A percentile compares a stretch with the other conserved stretches of the same genome.
Evolutionary conservation across 2,113 vertebrate species (phyloP).

Genomic region (Guaruba guarouba): DNA sequence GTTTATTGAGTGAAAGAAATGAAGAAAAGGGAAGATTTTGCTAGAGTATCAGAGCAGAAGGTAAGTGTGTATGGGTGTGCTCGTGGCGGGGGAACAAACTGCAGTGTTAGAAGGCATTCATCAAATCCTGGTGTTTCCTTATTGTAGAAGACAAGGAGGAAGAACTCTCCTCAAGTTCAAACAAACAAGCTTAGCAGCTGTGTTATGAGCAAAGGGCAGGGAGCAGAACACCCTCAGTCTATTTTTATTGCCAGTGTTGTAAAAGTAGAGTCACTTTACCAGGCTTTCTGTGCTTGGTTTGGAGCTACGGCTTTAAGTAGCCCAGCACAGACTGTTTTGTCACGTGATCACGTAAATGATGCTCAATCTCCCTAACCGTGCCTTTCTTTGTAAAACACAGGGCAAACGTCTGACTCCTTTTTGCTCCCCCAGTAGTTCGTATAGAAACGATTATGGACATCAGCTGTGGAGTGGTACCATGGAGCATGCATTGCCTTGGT

Average conservation of each 20-base stretch:
- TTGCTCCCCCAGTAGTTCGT: not conserved
- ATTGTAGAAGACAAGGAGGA: not conserved
- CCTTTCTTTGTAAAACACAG: not conserved
- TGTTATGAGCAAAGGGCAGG: not conserved
- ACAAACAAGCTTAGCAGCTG: not conserved
- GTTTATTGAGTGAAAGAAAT: not conserved
- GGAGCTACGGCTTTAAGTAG: not conserved
- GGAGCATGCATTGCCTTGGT: not conserved
- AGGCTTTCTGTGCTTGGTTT: not conserved
- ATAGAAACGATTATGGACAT: rapidly evolving
- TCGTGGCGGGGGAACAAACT: not conserved
- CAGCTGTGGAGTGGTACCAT: not conserved
- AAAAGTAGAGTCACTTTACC: not conserved
- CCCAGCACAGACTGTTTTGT: not conserved
- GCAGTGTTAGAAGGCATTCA: not conserved
- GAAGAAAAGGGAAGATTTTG: not conserved
- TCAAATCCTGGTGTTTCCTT: not conserved
- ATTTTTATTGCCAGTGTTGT: not conserved
- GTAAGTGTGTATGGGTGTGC: too few relatives aligned
- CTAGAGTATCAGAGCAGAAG: not conserved
- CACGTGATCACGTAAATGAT: not conserved
- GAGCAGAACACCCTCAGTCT: not conserved
- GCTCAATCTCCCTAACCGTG: not conserved
- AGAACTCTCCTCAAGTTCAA: not conserved
- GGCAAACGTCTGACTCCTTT: not conserved